These are phyloP conservation scores for Tetragonula clypearis DNA, from an alignment of 1,140 invertebrate species.

Conservation along the genomic window DNA sequence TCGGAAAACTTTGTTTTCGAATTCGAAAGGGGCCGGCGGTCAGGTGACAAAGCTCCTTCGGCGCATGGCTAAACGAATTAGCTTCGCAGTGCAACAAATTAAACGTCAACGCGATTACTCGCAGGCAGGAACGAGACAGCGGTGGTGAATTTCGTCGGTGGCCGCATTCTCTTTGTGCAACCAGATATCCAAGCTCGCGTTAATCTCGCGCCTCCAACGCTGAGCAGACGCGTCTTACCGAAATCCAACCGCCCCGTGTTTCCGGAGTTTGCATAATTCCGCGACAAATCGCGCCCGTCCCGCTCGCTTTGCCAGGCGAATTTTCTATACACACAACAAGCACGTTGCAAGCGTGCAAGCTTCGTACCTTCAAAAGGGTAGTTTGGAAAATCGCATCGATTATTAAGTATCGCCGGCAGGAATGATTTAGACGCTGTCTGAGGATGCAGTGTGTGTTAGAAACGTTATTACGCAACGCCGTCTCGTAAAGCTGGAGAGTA, in stretches of 20 bases:
- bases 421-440: too few species aligned
- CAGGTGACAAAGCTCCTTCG: constrained; percentile 4
- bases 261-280: constrained; percentile 61
- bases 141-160: constrained; percentile 55
- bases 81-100: constrained; percentile 52
- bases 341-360: not conserved
- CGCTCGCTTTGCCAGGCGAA: not conserved
- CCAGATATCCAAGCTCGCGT: constrained; percentile 58
- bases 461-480: too few species aligned
- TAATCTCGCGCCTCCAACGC: constrained; percentile 59
- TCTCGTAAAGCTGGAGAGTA: too few species aligned
- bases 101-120: constrained; percentile 64
- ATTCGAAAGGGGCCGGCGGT: not conserved
- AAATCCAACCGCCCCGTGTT: constrained; percentile 57
- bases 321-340: not conserved
- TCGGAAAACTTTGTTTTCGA: not conserved
- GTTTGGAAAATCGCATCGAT: not conserved
- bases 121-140: constrained; percentile 26
- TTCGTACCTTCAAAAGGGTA: not conserved
- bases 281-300: constrained; percentile 40
- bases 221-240: constrained; percentile 50
- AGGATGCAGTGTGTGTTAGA: too few species aligned
- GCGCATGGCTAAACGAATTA: constrained; percentile 46
- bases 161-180: constrained; percentile 66
- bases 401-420: not conserved